These are phyloP conservation scores for Trididemnum miniatum DNA, from an alignment of 23 tunicate genomes.

Conservation along the genomic window DNA sequence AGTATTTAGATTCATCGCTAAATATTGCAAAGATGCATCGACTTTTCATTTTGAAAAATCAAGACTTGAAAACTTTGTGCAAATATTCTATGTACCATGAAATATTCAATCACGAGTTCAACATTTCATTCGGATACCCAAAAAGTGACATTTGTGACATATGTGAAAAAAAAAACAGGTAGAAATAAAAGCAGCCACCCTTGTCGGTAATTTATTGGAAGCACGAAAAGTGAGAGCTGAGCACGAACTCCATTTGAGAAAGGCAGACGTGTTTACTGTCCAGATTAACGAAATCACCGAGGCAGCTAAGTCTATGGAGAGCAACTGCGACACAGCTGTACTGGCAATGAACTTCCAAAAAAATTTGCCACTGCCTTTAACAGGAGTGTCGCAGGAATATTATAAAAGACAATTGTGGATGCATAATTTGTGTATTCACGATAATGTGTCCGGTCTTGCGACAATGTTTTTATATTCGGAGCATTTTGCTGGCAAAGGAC, in stretches of 20 bases:
- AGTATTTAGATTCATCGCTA: conserved; percentile 5
- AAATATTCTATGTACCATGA: not conserved
- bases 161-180: conserved; percentile 16
- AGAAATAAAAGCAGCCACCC: not conserved
- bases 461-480: too few species aligned
- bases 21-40: conserved; percentile 16
- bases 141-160: not conserved
- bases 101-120: conserved; percentile 16
- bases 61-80: not conserved
- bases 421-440: too few species aligned
- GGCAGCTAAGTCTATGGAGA: not conserved
- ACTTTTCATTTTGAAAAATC: not conserved
- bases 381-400: not conserved
- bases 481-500: too few species aligned
- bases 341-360: conserved; percentile 25
- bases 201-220: not conserved
- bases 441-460: too few species aligned
- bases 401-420: not conserved
- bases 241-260: conserved; percentile 13
- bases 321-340: conserved; percentile 14
- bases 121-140: conserved; percentile 25
- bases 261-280: conserved; percentile 11
- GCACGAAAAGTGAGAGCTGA: not conserved
- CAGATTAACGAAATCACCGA: conserved; percentile 10
- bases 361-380: conserved; percentile 1